Evolutionary conservation across 1,140 invertebrate species (phyloP).

Genomic region (Heterodera carotae): DNA sequence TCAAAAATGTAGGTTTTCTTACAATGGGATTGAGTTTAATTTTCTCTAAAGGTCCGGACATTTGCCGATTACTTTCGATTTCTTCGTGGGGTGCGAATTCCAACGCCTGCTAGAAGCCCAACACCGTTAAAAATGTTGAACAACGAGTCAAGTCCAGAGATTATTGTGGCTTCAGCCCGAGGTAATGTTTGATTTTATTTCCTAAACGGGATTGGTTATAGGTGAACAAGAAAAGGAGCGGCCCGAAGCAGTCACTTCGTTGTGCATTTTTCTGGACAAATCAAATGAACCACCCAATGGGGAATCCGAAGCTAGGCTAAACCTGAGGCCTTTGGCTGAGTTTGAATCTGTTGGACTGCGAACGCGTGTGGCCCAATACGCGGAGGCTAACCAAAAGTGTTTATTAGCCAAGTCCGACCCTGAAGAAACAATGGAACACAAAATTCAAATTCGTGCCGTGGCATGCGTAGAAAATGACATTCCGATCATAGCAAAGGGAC

Average conservation of each 20-base stretch:
- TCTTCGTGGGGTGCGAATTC: slow-evolving; percentile 22
- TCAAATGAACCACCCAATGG: not conserved
- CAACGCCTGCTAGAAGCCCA: not conserved
- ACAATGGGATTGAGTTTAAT: not conserved
- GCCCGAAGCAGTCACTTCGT: not conserved
- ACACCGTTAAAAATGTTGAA: not conserved
- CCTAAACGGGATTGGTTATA: not conserved
- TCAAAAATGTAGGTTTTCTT: slow-evolving; percentile 30
- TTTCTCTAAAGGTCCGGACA: slow-evolving; percentile 23
- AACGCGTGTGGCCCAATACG: slow-evolving; percentile 2
- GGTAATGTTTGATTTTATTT: not conserved
- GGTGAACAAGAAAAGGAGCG: not conserved
- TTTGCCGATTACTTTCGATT: slow-evolving; percentile 20
- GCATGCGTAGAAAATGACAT: not conserved
- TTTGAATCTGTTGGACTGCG: not conserved
- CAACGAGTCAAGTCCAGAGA: not conserved
- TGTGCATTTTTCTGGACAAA: not conserved
- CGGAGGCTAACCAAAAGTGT: not conserved
- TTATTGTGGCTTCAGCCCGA: not conserved
- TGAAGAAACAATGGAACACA: not conserved
- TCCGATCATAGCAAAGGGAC: not conserved
- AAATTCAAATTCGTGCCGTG: not conserved
- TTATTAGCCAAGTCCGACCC: not conserved
- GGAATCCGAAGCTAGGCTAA: slow-evolving; percentile 1
- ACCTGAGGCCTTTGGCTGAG: not conserved